Evolutionary conservation across 2,113 vertebrate genomes (phyloP).

Genomic region (Gracilinanus agilis): DNA sequence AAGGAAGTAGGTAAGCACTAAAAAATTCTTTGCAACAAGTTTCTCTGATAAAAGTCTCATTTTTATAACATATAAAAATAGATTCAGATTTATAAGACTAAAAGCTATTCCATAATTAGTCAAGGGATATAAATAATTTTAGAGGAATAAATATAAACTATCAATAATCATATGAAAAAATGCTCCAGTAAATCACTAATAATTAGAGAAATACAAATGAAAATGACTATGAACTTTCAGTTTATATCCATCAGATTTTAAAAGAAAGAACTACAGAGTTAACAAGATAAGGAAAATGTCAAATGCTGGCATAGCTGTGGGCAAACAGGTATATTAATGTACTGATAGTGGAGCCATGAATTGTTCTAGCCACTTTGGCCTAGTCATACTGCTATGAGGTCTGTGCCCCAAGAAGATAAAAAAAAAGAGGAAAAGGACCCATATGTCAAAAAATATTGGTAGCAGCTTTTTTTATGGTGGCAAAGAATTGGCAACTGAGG

Average conservation of each 20-base stretch:
- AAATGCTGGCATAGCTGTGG: not conserved
- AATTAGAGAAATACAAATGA: not conserved
- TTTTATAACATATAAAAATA: not conserved
- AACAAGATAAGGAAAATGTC: not conserved
- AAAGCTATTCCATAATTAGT: not conserved
- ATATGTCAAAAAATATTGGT: not conserved
- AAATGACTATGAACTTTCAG: not conserved
- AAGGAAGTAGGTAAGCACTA: not conserved
- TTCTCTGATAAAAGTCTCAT: not conserved
- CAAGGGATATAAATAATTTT: not conserved
- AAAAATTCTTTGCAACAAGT: not conserved
- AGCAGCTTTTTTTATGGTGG: not conserved
- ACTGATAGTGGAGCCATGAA: not conserved
- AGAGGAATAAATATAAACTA: not conserved
- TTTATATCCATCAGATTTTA: not conserved
- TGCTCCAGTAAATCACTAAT: not conserved
- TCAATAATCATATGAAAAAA: not conserved
- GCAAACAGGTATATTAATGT: not conserved
- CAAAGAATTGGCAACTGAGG: not conserved
- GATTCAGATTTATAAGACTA: not conserved
- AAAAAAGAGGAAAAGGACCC: not conserved
- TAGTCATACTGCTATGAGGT: not conserved
- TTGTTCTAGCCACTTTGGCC: not conserved
- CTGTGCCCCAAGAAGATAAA: not conserved
- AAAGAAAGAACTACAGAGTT: not conserved